Evolutionary conservation across 2,113 vertebrate species (phyloP).

Genomic region (Pongo abelii): DNA sequence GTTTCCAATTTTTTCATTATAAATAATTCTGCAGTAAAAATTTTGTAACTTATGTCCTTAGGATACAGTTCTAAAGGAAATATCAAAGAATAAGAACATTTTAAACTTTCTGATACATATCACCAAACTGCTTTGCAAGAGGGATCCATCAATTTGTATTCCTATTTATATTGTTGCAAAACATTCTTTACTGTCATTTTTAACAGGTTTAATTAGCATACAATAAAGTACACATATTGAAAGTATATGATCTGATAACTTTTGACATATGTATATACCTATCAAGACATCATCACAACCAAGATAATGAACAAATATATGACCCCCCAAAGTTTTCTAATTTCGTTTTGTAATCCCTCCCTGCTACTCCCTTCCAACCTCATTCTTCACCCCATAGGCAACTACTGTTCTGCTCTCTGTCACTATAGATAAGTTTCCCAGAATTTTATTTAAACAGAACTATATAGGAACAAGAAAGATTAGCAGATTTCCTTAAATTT

Average conservation of each 20-base stretch:
- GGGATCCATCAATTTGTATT: conserved; percentile 26
- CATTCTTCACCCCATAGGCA: fast-evolving
- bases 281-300: background rate
- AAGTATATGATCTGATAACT: background rate
- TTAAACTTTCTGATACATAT: conserved; percentile 21
- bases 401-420: background rate
- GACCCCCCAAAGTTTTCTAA: background rate
- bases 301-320: background rate
- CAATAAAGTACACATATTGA: background rate
- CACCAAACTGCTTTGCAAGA: conserved; percentile 38
- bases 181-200: background rate
- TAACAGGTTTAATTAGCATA: background rate
- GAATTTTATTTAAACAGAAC: background rate
- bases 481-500: no score
- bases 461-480: background rate
- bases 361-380: background rate
- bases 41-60: conserved; percentile 40
- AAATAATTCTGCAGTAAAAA: conserved; percentile 54
- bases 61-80: conserved; percentile 45
- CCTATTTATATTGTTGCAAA: background rate
- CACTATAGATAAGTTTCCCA: background rate
- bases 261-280: background rate
- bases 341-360: background rate
- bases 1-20: conserved; percentile 37
- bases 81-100: conserved; percentile 3